A percentile compares a stretch with the other conserved stretches of the same genome.
Evolutionary conservation across 2,888 invertebrate genomes (phyloP).

Genomic region (Chesias legatella): DNA sequence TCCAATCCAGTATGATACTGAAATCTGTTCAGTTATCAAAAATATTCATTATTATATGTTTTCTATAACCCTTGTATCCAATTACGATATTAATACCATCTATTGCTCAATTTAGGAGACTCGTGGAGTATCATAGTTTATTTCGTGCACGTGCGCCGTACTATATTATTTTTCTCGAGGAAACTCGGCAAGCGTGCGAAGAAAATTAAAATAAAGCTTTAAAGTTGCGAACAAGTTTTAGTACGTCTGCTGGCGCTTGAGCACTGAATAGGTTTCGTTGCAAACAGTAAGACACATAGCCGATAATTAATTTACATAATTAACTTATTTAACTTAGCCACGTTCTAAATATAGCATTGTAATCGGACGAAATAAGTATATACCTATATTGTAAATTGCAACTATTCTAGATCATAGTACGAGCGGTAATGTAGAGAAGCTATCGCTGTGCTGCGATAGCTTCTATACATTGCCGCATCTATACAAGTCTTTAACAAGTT

Average conservation of each 20-base stretch:
- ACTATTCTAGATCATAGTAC: too few species aligned
- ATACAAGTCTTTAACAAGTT: too few species aligned
- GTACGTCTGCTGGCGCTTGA: conserved; percentile 56
- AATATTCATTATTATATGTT: not conserved
- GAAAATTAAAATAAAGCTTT: conserved; percentile 77
- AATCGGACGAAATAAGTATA: too few species aligned
- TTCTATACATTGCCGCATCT: too few species aligned
- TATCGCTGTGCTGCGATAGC: too few species aligned
- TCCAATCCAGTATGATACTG: too few species aligned
- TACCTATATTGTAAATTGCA: too few species aligned
- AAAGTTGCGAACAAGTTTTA: conserved; percentile 70
- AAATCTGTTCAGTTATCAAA: too few species aligned
- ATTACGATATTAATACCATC: conserved; percentile 36
- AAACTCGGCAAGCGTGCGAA: conserved; percentile 50
- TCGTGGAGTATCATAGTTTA: conserved; percentile 58
- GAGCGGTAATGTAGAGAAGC: too few species aligned
- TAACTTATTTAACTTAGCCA: too few species aligned
- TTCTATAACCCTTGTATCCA: conserved; percentile 16
- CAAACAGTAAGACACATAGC: not conserved
- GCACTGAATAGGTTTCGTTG: conserved; percentile 39
- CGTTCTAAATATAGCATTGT: too few species aligned
- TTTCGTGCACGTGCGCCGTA: conserved; percentile 59
- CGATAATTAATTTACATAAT: too few species aligned
- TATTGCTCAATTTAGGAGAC: conserved; percentile 37
- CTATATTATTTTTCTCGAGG: conserved; percentile 49